Base-by-base conservation (phyloP, 1,140 invertebrate species). In the Drosophila mauritiana region DNA sequence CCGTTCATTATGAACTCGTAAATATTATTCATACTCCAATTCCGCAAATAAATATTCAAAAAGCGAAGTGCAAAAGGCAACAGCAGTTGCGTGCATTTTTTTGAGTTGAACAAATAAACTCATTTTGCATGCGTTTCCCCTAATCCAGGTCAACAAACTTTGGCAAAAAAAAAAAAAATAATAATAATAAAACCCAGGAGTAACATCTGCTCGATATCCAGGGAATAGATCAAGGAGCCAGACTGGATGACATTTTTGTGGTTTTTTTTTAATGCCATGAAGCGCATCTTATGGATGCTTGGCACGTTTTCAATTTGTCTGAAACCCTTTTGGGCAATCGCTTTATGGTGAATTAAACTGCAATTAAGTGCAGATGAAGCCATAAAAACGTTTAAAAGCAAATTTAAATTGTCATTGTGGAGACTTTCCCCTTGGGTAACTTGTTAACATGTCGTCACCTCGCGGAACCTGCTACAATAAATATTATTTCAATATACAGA, bases 301-400 rank as follows among this genome's bases (percentile, higher is more conserved):
- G 59, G 80, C 84, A 88, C 84, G 84, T 88, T 62, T 89, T 89
- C 84, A 84, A 89, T 89, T 88, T 76, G 53, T 11, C 54, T 31
- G 70, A 63, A 88, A 81, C 75, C 84, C 73, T 89, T 89, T 88
- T 83, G 78, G 42, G 64, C 73, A 72, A 76, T 63, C 59, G 53
- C 74, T 85, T 85, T 70, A 85, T 85, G 70, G 69, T 74, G 72
- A 85, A 85, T 85, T 85, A 85, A 86, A 78, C 25, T 79, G 83
- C 79, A 88, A 88, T 86, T 88, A 86, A 82, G 83, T 82, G 78
- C 75, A 77, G 45, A 84, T 84, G 62, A 76, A 84, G 64, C 55
- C 73, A 84, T 84, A 80, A 84, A 80, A 75, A 61, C 73, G 78
- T 78, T 81, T 70, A 65, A 72, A 62, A 42, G 63, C 58, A 80